phyloP scores from a whole-genome alignment of 2,888 invertebrate genomes.

The Phengaris alcon region DNA sequence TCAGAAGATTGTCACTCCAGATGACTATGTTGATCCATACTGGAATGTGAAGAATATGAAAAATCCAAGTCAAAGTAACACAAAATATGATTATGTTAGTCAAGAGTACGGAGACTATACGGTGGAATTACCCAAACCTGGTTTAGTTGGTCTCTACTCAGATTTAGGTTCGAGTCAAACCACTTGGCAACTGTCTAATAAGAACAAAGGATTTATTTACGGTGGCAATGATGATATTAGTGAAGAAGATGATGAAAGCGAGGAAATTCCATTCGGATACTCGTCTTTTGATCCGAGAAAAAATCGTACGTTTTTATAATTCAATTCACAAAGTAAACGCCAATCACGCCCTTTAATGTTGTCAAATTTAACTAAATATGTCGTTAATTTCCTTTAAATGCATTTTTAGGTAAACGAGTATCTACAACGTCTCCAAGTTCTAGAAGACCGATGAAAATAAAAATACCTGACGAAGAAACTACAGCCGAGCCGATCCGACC shows the following conservation, averaged over 20 bases:
- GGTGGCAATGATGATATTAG: slow-evolving; percentile 42
- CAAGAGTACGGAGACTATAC: slow-evolving; percentile 57
- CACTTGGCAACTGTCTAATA: slow-evolving; percentile 47
- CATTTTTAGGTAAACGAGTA: slow-evolving; percentile 40
- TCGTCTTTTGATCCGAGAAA: slow-evolving; percentile 67
- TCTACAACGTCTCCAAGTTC: slow-evolving; percentile 35
- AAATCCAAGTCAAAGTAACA: slow-evolving; percentile 39
- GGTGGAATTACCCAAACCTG: slow-evolving; percentile 64
- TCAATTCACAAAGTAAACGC: not conserved
- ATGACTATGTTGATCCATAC: slow-evolving; percentile 62
- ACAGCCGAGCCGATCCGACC: slow-evolving; percentile 41
- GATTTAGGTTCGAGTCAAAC: slow-evolving; percentile 50
- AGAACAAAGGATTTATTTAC: slow-evolving; percentile 45
- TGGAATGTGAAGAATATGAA: slow-evolving; percentile 62
- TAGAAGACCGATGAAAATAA: slow-evolving; percentile 49
- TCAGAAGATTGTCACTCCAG: slow-evolving; percentile 49
- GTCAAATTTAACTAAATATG: too few relatives aligned
- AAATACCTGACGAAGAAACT: slow-evolving; percentile 43
- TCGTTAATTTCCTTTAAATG: not conserved
- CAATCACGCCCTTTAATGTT: too few relatives aligned
- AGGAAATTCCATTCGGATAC: slow-evolving; percentile 55
- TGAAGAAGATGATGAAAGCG: slow-evolving; percentile 50
- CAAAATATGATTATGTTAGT: slow-evolving; percentile 47
- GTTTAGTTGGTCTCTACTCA: slow-evolving; percentile 64
- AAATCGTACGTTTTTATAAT: slow-evolving; percentile 32